Base-by-base conservation (phyloP, 2,113 vertebrate species). In the Nettapus auritus region DNA sequence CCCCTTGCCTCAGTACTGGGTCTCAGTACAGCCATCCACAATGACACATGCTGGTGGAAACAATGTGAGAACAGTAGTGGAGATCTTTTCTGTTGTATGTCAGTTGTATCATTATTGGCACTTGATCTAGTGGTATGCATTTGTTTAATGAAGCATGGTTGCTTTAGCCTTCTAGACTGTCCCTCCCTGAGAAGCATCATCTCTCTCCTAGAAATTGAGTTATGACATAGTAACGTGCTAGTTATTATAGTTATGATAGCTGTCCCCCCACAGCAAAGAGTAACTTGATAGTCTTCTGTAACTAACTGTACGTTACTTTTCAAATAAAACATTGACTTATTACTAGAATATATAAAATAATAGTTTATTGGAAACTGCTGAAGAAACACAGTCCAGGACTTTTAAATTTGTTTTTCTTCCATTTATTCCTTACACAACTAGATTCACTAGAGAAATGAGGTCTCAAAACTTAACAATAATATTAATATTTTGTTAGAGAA, bases 141-240 rank as follows among this genome's bases (percentile, higher is more conserved):
- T 91, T 97, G 96, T 96, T 96, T 97, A 98, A 98, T 98, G 97
- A 97, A 89, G 92, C 97, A 82, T 97, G 91, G 94, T 97, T 96
- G 91, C 96, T 97, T 97, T 97, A 97, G 96, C 96, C 96, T 97
- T 97, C 84, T 60, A 91, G 94, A 92, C 76, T 90, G 89, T 93
- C 75, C 93, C 95, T 97, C 95, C 95, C 91, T 3, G 50, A 97
- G 93, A 94, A 96, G 70, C 88, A 91, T 92, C 83, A 79, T 75
- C 71, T 94, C 83, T 97, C 62, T 95, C 66, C 81, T 91, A 83
- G 90, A 96, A 97, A 97, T 90, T 96, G 94, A 97, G 90, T 91
- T 95, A 93, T 95, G 93, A 94, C 89, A 93, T 50, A 91, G 83
- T 94, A 96, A 94, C 3, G 3, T 89, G 91, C 75, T 79, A 93